Evolutionary conservation across 2,888 invertebrate genomes (phyloP), one percentile per base, ranked within the genome.

Genomic region (Epinotia ramella): DNA sequence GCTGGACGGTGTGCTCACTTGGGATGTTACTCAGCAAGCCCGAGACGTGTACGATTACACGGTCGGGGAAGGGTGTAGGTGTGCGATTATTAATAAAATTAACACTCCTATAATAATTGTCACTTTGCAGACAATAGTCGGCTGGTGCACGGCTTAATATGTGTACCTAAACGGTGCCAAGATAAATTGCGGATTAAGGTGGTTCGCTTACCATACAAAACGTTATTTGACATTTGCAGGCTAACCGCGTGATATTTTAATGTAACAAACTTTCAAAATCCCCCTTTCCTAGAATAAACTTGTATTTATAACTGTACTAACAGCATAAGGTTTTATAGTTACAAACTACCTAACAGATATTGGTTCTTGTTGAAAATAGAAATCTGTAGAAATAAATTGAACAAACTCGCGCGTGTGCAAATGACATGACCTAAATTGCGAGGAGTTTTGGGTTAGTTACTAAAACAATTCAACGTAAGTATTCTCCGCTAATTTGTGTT

Each of bases 71-170:
- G 40, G 73, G 53, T 28, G 69, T 69, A 46, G 44, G 64, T 74
- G 64, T 44, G 69, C 20, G 74, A 74, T 69, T 69, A 70, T 70
- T 70, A 65, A 65, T 65, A n/a, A n/a, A n/a, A n/a, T n/a, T n/a
- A n/a, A 69, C 44, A 57, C 64, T 33, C 57, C 57, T 20, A 33
- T 24, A 74, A 69, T 70, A 65, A 59, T 49, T 64, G 28, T 56
- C 12, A 59, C 24, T 65, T 65, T 49, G 16, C 63, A 67, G 56
- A 62, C 53, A 73, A 73, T 73, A 62, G 53, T 67, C 49, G 59
- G 49, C 16, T 33, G 20, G 65, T 56, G 57, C 49, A 65, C 12
- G 57, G 56, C 63, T 56, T 40, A 64, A 65, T 59, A 59, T 49
- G 59, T 65, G 65, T 6, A n/a, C n/a, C n/a, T n/a, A 40, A 63